A percentile compares a stretch with the other conserved stretches of the same genome.
phyloP scores from a whole-genome alignment of 2,797 vertebrate species.

The Dryobates pubescens region DNA sequence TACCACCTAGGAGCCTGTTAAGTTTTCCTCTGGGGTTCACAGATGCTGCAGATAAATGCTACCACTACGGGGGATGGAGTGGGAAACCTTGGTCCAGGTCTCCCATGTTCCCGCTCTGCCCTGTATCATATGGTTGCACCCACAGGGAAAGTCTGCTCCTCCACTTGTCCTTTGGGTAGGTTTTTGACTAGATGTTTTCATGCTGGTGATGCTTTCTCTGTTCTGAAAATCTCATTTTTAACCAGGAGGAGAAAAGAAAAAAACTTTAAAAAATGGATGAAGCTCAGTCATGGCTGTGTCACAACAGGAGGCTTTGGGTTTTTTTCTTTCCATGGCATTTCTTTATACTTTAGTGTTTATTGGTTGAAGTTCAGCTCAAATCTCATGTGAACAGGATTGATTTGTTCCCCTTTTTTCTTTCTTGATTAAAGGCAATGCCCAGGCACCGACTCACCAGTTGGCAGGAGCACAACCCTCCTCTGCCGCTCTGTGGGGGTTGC shows the following conservation, averaged over 20 bases:
- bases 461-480: background rate
- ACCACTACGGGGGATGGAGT: background rate
- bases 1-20: too few species aligned
- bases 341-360: conserved; percentile 23
- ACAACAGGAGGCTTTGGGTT: background rate
- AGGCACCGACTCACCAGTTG: background rate
- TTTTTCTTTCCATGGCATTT: background rate
- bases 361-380: conserved; percentile 3
- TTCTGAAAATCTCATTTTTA: conserved; percentile 28
- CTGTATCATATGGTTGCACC: background rate
- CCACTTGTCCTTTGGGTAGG: background rate
- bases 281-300: background rate
- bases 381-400: conserved; percentile 18
- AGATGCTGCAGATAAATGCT: background rate
- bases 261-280: conserved; percentile 35
- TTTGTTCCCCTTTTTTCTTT: background rate
- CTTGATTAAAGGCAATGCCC: background rate
- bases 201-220: background rate
- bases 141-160: background rate
- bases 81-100: background rate
- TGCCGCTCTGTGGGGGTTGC: background rate
- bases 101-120: fast-evolving
- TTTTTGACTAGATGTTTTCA: background rate
- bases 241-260: background rate
- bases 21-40: background rate